These are phyloP conservation scores for Archivesica marissinica DNA, from an alignment of 1,140 invertebrate genomes.

Conservation along the genomic window DNA sequence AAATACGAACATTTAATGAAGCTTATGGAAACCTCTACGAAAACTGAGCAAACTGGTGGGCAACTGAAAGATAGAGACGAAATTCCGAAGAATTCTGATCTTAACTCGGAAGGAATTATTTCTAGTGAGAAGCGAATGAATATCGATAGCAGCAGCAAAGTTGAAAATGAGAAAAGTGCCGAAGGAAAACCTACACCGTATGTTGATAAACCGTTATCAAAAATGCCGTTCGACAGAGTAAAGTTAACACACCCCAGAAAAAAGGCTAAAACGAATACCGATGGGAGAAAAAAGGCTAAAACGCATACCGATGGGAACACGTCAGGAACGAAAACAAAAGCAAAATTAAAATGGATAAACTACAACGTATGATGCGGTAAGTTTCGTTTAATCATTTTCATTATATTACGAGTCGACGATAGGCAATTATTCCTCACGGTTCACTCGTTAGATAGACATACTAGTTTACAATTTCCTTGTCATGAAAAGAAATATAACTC, in stretches of 20 bases:
- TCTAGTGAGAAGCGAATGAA: too few species aligned
- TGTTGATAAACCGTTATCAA: slow-evolving; percentile 27
- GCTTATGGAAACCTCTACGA: neutral
- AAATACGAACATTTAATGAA: slow-evolving; percentile 31
- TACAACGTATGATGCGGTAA: slow-evolving; percentile 40
- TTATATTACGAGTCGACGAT: too few species aligned
- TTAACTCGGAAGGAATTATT: too few species aligned
- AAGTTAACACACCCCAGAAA: slow-evolving; percentile 7
- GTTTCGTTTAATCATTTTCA: too few species aligned
- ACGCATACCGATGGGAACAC: too few species aligned
- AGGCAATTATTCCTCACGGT: too few species aligned
- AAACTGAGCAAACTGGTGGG: neutral
- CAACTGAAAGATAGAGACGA: neutral
- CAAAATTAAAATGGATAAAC: slow-evolving; percentile 47
- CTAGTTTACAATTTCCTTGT: too few species aligned
- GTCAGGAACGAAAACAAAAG: slow-evolving; percentile 17
- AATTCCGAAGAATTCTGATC: too few species aligned
- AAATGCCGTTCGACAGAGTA: slow-evolving; percentile 23
- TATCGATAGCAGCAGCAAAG: neutral
- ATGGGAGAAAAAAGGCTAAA: neutral
- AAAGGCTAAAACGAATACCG: neutral
- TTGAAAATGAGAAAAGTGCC: neutral
- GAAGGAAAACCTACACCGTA: slow-evolving; percentile 27
- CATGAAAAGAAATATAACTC: too few species aligned
- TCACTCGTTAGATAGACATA: too few species aligned